Evolutionary conservation across 2,113 vertebrate genomes (phyloP).

Genomic region (Acrocephalus kingi): DNA sequence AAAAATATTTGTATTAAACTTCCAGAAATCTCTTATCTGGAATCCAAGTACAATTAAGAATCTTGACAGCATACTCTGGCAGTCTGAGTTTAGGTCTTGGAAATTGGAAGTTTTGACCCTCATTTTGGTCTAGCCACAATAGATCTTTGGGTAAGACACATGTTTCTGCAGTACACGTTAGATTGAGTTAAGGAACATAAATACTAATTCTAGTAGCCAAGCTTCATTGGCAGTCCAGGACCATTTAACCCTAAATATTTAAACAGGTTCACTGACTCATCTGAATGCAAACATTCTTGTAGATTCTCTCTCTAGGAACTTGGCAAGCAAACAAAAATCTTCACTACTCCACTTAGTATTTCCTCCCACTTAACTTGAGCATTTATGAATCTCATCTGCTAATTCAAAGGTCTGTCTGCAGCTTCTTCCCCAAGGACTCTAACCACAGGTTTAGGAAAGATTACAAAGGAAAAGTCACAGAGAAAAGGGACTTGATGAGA

Average conservation of each 20-base stretch:
- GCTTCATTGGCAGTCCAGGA: background rate
- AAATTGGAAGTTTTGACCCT: background rate
- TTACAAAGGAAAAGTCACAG: background rate
- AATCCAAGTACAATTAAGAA: background rate
- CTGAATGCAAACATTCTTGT: background rate
- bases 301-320: constrained; percentile 20
- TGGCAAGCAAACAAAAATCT: constrained; percentile 33
- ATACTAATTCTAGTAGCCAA: background rate
- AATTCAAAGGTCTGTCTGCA: background rate
- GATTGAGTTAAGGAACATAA: background rate
- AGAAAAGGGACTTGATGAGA: background rate
- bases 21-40: background rate
- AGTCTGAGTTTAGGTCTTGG: background rate
- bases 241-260: background rate
- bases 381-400: background rate
- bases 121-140: rapidly evolving
- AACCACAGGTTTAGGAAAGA: background rate
- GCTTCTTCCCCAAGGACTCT: background rate
- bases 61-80: background rate
- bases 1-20: background rate
- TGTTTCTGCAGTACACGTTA: background rate
- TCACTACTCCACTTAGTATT: constrained; percentile 5
- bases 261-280: background rate
- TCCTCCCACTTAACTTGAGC: background rate
- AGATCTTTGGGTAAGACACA: background rate